Evolutionary conservation across 2,113 vertebrate genomes (phyloP).

Genomic region (Hypanus sabinus): DNA sequence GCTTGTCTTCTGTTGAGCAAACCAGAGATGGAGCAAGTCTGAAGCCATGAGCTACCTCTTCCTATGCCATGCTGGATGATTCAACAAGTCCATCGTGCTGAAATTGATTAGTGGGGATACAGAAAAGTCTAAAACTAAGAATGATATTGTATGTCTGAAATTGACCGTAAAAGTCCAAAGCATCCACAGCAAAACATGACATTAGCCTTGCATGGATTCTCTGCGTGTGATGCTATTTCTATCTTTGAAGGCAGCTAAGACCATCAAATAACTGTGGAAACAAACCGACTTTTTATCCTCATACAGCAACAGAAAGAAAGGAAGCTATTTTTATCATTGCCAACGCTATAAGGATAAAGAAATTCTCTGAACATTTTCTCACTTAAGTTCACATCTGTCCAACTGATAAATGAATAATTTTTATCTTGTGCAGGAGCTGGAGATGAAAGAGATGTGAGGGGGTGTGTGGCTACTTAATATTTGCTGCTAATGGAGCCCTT

Average conservation of each 20-base stretch:
- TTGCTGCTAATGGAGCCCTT: background rate
- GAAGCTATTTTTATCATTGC: background rate
- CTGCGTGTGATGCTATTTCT: background rate
- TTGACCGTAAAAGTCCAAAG: background rate
- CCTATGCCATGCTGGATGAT: background rate
- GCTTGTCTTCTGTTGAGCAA: no score
- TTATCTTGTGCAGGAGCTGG: background rate
- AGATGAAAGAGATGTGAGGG: slow-evolving; percentile 3
- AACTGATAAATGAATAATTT: slow-evolving; percentile 20
- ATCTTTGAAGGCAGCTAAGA: background rate
- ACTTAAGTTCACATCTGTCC: background rate
- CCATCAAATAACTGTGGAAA: background rate
- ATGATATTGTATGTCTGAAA: no score
- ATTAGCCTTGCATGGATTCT: background rate
- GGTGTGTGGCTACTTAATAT: slow-evolving; percentile 3
- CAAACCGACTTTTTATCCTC: no score
- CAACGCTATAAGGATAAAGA: background rate
- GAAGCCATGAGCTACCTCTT: background rate
- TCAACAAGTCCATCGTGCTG: background rate
- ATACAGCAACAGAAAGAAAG: background rate
- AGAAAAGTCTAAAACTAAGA: background rate
- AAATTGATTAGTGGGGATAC: background rate
- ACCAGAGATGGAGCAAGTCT: background rate
- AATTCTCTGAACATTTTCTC: background rate
- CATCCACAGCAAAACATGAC: background rate